A percentile compares a stretch with the other conserved stretches of the same genome.
Evolutionary conservation across 1,140 invertebrate genomes (phyloP).

Genomic region (Pogonognathellus flavescens): DNA sequence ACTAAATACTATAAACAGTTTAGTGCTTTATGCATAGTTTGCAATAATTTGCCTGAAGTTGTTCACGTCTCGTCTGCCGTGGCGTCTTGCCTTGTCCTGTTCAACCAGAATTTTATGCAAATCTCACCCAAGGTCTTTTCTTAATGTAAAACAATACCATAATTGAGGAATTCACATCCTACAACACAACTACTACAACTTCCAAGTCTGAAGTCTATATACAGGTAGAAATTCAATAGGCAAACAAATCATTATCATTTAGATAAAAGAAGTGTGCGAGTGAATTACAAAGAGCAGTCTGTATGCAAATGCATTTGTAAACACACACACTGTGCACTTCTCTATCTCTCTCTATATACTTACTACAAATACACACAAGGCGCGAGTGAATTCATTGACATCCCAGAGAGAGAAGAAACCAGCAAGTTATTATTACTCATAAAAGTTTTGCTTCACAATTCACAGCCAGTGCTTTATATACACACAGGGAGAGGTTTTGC

Average conservation of each 20-base stretch:
- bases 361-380: too few species aligned
- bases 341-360: too few species aligned
- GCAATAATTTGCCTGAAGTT: slow-evolving; percentile 20
- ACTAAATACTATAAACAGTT: slow-evolving; percentile 23
- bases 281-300: too few species aligned
- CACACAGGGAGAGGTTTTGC: too few species aligned
- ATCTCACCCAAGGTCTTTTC: slow-evolving; percentile 26
- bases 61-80: not conserved
- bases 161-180: not conserved
- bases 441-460: too few species aligned
- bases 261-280: slow-evolving; percentile 18
- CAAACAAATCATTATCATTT: slow-evolving; percentile 41
- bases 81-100: slow-evolving; percentile 21
- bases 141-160: slow-evolving; percentile 29
- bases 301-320: too few species aligned
- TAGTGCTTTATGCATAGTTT: slow-evolving; percentile 38
- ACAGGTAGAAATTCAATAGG: not conserved
- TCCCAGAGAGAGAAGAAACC: too few species aligned
- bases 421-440: too few species aligned
- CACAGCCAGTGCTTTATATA: too few species aligned
- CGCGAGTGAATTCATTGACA: too few species aligned
- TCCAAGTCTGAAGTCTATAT: too few species aligned
- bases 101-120: slow-evolving; percentile 32
- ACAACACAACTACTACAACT: not conserved
- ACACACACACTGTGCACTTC: too few species aligned